These are phyloP conservation scores for Listrodromus nycthemerus DNA, from an alignment of 2,888 invertebrate species.

Conservation along the genomic window DNA sequence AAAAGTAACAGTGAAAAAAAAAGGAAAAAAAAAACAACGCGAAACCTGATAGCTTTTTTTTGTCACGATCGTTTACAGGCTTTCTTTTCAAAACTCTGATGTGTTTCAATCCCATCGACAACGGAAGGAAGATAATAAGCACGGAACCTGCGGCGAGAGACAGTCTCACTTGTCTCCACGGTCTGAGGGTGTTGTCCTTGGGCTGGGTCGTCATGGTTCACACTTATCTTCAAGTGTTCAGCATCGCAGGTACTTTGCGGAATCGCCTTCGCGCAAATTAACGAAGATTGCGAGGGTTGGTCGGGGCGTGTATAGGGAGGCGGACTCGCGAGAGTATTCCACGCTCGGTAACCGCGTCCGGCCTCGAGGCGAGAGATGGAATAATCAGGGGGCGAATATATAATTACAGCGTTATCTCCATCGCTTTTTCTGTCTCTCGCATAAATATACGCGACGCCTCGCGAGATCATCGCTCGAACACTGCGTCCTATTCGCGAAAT, in stretches of 20 bases:
- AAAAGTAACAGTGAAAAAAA: no score
- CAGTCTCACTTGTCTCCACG: slow-evolving; percentile 91
- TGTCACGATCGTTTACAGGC: slow-evolving; percentile 82
- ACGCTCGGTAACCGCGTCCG: slow-evolving; percentile 49
- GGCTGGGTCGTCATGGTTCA: slow-evolving; percentile 94
- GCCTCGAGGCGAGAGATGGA: slow-evolving; percentile 21
- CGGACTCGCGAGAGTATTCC: neutral
- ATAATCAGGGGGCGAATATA: slow-evolving; percentile 46
- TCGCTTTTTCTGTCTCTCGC: neutral
- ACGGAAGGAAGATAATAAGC: slow-evolving; percentile 91
- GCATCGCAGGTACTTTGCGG: slow-evolving; percentile 87
- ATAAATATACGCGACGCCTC: slow-evolving; percentile 10
- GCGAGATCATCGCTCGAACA: slow-evolving; percentile 17
- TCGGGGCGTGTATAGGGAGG: neutral
- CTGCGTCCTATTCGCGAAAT: slow-evolving; percentile 19
- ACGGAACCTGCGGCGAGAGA: slow-evolving; percentile 90
- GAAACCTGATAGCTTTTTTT: neutral
- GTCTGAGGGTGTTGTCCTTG: slow-evolving; percentile 91
- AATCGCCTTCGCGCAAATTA: slow-evolving; percentile 6
- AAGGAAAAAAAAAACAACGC: neutral
- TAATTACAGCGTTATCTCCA: slow-evolving; percentile 29
- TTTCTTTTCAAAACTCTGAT: slow-evolving; percentile 88
- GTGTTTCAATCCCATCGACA: slow-evolving; percentile 91
- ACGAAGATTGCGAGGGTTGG: neutral
- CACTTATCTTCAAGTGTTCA: slow-evolving; percentile 92